A percentile compares a stretch with the other conserved stretches of the same genome.
Evolutionary conservation across 2,797 vertebrate genomes (phyloP).

Genomic region (Trichosurus vulpecula): DNA sequence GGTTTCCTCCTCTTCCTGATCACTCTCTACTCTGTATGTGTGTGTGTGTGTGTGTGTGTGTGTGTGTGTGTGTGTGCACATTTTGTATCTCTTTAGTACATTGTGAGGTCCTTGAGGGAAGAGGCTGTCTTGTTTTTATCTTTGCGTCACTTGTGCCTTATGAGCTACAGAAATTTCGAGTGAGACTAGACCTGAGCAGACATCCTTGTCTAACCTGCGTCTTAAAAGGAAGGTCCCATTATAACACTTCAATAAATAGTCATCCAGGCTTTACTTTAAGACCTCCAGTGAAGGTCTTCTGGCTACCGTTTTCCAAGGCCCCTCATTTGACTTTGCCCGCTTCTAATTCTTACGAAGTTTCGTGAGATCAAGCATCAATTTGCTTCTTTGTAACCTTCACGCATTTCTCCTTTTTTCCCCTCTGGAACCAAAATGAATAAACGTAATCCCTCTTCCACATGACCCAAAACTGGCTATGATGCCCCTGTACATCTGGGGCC

Average conservation of each 20-base stretch:
- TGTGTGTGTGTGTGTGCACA: no score
- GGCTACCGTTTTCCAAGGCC: not conserved
- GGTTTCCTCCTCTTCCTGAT: not conserved
- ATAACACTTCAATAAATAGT: not conserved
- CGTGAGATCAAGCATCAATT: not conserved
- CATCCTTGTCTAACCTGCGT: no score
- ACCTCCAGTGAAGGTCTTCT: not conserved
- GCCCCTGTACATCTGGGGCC: not conserved
- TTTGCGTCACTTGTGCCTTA: not conserved
- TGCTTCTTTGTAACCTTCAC: not conserved
- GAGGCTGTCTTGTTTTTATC: not conserved
- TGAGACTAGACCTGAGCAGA: not conserved
- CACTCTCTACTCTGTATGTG: not conserved
- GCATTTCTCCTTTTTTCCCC: not conserved
- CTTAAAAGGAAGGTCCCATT: not conserved
- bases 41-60: no score
- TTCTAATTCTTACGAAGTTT: not conserved
- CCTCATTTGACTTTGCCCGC: not conserved
- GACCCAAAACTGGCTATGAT: not conserved
- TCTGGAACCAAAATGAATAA: not conserved
- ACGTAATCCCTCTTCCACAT: not conserved
- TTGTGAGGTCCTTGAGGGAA: not conserved
- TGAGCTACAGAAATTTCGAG: not conserved
- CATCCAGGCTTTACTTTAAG: not conserved
- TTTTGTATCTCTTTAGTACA: not conserved